Base-by-base conservation (phyloP, 2,113 vertebrate genomes). In the Cephalopholis sonnerati region DNA sequence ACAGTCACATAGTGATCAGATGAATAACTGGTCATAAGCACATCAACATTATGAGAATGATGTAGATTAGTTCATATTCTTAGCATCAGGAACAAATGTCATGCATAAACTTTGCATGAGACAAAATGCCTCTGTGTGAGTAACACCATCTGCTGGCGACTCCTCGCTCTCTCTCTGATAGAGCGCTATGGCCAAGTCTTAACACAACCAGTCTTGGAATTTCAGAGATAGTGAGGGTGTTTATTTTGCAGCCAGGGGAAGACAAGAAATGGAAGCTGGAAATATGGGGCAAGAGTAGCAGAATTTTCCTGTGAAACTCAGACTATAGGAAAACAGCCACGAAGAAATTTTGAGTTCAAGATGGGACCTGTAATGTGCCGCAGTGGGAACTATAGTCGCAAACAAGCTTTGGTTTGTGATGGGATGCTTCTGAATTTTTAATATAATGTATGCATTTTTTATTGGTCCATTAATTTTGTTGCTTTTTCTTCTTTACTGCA, bases 401-500 rank as follows among this genome's bases (percentile, higher is more conserved):
- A 48, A 3, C 13, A 48, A 15, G 15, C 46, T 4, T 50, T 50
- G 16, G 48, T 50, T 5, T 18, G 1, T 22, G 13, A 10, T 18
- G 6, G 29, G 32, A 36, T 36, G 8, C 10, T 39, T 24, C 16
- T 50, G 10, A 24, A 15, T 39, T 10, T 0, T n/a, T 7, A 51
- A 54, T 11, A 1, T 29, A 17, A 15, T 72, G 3, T 12, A 22
- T 69, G 5, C 11, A 7, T n/a, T 29, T 5, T 51, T 44, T 44
- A 58, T 39, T 57, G 24, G 1, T 58, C 11, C 17, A 1, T 32
- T 71, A 2, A 69, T 44, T 20, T 2, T 53, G 11, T 44, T 55
- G 5, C 2, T 0, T 32, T 63, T 41, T 68, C 8, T 39, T 44
- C 4, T 89, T 62, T 67, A 55, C 67, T 81, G 20, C 78, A 99